Base-by-base conservation (phyloP, 2,797 vertebrate species). In the Xenopus petersii region DNA sequence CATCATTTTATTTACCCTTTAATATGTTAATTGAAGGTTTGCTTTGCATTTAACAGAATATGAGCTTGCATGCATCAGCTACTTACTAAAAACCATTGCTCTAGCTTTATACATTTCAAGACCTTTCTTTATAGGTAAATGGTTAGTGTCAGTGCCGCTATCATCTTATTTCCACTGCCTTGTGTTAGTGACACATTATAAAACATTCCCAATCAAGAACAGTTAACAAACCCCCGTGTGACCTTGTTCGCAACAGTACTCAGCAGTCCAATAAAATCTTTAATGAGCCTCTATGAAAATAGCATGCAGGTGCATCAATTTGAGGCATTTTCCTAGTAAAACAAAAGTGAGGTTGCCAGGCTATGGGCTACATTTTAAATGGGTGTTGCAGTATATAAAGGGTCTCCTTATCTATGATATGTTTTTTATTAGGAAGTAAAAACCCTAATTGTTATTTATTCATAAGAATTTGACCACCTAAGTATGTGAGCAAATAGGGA, bases 141-240 rank as follows among this genome's bases (percentile, higher is more conserved):
- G 70, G 21, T 61, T 73, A 77, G 75, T 78, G 75, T 78, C 75
- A 85, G 74, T 42, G 72, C 70, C 48, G 81, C 54, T 47, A 82
- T 78, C 47, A 64, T 48, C 36, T 82, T 85, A 36, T 81, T 77
- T 74, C 55, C 54, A 65, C 79, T 83, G 73, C 61, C 17, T 86
- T 86, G 30, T 81, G 69, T 86, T 86, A 82, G 58, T 84, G 36
- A 82, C 72, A 79, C 77, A 81, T 87, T 81, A 82, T 82, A 83
- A 88, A 51, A 84, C 60, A 61, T 73, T 84, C 73, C 80, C 64
- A 80, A 47, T 81, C 48, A 77, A 74, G 80, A 82, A 54, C 26
- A 69, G 74, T 76, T 87, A 83, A 82, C 73, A 82, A 81, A 75
- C 67, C 65, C 74, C 59, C 48, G 58, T 72, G 64, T 83, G 76